Evolutionary conservation across 2,113 vertebrate species (phyloP), one percentile per base, ranked within the genome.

Genomic region (Willisornis vidua): DNA sequence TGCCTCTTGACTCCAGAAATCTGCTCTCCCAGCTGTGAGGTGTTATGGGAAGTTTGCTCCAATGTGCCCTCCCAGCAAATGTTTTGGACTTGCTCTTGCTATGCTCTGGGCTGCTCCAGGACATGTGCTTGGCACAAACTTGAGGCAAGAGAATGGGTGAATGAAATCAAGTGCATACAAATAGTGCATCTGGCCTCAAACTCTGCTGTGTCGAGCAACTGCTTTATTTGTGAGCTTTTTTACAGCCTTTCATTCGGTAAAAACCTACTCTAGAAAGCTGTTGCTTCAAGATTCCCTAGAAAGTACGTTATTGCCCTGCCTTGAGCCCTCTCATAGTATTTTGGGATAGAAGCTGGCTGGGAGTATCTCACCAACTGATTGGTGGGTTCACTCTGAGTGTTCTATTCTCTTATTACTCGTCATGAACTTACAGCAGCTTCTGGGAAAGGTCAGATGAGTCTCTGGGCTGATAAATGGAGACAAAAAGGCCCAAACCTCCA

Each of bases 61-160:
- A 0, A n/a, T 0, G 0, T 24, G 39, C 0, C 0, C 33, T 87
- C 54, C 62, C 78, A 66, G 73, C 62, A 87, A 49, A 87, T 54
- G 57, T 81, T 31, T 45, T 55, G 62, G 28, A 17, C 51, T 79
- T 82, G 37, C 62, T 80, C 39, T 54, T 1, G 0, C 46, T 66
- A 22, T 57, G 72, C 46, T 59, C 3, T 9, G 63, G 72, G 67
- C 67, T 65, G 67, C 4, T 18, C 49, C 0, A 4, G 63, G 65
- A 28, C 6, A 1, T 28, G 71, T 46, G 63, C 63, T 84, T 83
- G 72, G 76, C 22, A 54, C 72, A 71, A 19, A 77, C 79, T 31
- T 0, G 2, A 66, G 33, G 19, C 59, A 57, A n/a, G 48, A 59
- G 76, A 67, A 49, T 29, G 86, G 39, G 33, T 55, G 29, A 81